Evolutionary conservation across 2,113 vertebrate species (phyloP).

Genomic region (Morone chrysops): DNA sequence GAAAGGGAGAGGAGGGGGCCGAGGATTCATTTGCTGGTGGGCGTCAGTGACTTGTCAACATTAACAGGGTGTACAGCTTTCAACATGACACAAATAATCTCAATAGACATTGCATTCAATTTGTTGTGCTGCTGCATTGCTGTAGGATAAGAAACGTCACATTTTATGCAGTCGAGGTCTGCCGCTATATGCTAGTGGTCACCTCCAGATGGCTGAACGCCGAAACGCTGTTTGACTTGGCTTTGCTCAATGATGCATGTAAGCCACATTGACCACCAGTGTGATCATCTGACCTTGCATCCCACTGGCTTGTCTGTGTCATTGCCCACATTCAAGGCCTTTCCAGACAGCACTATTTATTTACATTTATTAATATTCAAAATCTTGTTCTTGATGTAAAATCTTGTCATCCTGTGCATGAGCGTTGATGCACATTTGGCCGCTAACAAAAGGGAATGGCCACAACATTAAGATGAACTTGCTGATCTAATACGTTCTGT

Average conservation of each 20-base stretch:
- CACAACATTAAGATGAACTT: conserved; percentile 6
- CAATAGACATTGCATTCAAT: not conserved
- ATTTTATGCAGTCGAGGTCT: conserved; percentile 11
- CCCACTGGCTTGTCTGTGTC: conserved; percentile 55
- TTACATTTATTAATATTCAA: conserved; percentile 4
- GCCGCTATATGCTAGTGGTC: conserved; percentile 27
- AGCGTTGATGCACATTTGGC: too few relatives aligned
- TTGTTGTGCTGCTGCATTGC: not conserved
- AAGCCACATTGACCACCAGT: conserved; percentile 77
- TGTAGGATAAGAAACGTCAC: conserved; percentile 15
- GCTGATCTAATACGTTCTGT: not conserved
- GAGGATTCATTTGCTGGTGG: conserved; percentile 15
- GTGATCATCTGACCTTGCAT: conserved; percentile 71
- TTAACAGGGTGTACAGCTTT: conserved; percentile 16
- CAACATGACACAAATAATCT: conserved; percentile 29
- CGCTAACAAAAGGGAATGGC: not conserved
- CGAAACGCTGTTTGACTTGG: conserved; percentile 72
- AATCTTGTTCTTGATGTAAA: not conserved
- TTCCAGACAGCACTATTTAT: conserved; percentile 24
- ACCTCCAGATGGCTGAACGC: conserved; percentile 76
- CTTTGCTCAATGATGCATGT: conserved; percentile 73
- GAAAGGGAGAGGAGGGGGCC: not conserved
- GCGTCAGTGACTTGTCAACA: conserved; percentile 33
- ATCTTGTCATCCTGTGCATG: too few relatives aligned
- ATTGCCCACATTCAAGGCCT: not conserved